phyloP scores from a whole-genome alignment of 2,888 invertebrate genomes.

The Luffia ferchaultella region DNA sequence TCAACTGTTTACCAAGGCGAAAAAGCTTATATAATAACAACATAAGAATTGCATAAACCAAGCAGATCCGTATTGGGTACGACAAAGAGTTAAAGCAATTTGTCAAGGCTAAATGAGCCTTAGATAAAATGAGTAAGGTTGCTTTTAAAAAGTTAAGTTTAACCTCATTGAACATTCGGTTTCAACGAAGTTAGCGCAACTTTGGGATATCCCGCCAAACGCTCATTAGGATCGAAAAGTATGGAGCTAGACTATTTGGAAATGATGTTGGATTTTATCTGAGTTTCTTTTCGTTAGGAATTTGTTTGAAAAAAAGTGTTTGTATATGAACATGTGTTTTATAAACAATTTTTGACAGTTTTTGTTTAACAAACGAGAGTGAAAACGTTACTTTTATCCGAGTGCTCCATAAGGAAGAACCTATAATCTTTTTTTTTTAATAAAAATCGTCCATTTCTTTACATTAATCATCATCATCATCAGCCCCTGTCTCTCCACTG shows the following conservation, averaged over 20 bases:
- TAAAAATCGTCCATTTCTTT: too few species aligned
- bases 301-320: too few species aligned
- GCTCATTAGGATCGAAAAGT: constrained; percentile 20
- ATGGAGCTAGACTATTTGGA: constrained; percentile 29
- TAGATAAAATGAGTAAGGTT: not conserved
- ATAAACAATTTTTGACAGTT: too few species aligned
- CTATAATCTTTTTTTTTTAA: too few species aligned
- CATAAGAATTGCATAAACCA: constrained; percentile 62
- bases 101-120: not conserved
- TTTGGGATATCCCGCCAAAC: constrained; percentile 51
- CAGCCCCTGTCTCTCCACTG: too few species aligned
- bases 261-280: not conserved
- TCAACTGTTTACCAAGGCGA: constrained; percentile 31
- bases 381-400: too few species aligned
- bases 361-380: too few species aligned
- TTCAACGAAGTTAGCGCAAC: constrained; percentile 53
- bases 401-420: too few species aligned
- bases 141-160: not conserved
- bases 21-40: constrained; percentile 62
- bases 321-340: too few species aligned
- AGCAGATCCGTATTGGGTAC: constrained; percentile 10
- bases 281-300: too few species aligned
- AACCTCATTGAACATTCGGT: constrained; percentile 13
- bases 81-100: not conserved
- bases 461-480: too few species aligned